These are phyloP conservation scores for Sorex fumeus DNA, from an alignment of 2,113 vertebrate genomes.

Conservation along the genomic window DNA sequence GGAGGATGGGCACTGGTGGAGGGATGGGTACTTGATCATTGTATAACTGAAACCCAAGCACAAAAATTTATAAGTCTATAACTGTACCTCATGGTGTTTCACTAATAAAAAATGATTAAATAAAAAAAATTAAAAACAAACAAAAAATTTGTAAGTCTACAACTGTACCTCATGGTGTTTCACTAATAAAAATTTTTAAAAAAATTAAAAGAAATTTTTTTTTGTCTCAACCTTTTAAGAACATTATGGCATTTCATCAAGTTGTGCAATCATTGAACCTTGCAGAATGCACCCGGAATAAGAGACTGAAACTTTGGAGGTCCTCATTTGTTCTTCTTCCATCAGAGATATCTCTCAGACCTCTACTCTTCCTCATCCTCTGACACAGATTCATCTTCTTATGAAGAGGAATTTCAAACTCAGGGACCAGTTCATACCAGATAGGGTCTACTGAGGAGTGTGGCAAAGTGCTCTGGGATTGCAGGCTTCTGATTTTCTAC, in stretches of 20 bases:
- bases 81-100: too few relatives aligned
- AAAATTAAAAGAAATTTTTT: too few relatives aligned
- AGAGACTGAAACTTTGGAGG: not conserved
- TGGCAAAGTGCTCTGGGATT: not conserved
- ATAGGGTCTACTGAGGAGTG: fast-evolving
- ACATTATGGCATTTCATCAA: not conserved
- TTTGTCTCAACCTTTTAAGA: not conserved
- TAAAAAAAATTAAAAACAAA: too few relatives aligned
- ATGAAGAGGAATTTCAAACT: not conserved
- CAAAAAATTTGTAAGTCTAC: too few relatives aligned
- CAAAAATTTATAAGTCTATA: too few relatives aligned
- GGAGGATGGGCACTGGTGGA: too few relatives aligned
- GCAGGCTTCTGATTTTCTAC: not conserved
- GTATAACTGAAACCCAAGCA: too few relatives aligned
- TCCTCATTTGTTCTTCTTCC: not conserved
- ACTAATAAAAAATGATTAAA: too few relatives aligned
- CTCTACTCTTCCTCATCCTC: not conserved
- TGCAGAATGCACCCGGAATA: fast-evolving
- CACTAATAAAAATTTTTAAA: too few relatives aligned
- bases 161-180: too few relatives aligned
- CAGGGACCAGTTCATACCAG: fast-evolving
- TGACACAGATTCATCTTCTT: not conserved
- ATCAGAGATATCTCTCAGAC: not conserved
- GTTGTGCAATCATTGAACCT: not conserved
- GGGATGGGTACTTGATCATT: too few relatives aligned